These are phyloP conservation scores for Caenorhabditis tropicalis DNA, from an alignment of 1,140 invertebrate species.

Conservation along the genomic window DNA sequence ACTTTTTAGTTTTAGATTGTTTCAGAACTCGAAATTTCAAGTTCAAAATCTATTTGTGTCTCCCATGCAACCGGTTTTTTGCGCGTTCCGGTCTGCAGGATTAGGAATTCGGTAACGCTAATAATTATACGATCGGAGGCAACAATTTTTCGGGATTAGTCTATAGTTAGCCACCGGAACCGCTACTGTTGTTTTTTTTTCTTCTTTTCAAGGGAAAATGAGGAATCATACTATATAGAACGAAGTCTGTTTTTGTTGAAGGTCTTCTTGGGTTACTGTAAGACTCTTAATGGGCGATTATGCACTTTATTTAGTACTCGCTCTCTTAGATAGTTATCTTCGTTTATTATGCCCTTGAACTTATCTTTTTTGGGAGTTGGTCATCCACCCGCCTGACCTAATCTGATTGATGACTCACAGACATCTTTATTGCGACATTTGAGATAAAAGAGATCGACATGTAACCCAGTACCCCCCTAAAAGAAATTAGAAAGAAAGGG, in stretches of 20 bases:
- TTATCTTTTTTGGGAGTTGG: not conserved
- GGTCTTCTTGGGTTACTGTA: too few species aligned
- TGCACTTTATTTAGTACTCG: not conserved
- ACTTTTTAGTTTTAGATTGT: too few species aligned
- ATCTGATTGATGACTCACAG: constrained; percentile 40
- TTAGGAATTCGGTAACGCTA: not conserved
- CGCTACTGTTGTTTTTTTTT: not conserved
- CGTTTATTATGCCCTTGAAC: constrained; percentile 1
- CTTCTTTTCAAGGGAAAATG: not conserved
- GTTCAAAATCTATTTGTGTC: too few species aligned
- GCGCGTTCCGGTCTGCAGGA: not conserved
- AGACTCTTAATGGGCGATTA: too few species aligned
- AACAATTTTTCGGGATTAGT: constrained; percentile 28
- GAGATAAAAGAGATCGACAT: constrained; percentile 35
- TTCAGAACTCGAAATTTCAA: too few species aligned
- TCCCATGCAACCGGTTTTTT: not conserved
- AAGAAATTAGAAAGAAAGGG: constrained; percentile 12
- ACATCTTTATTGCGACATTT: constrained; percentile 44
- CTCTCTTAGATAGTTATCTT: not conserved
- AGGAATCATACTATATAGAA: not conserved
- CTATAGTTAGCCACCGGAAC: constrained; percentile 35
- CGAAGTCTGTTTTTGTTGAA: too few species aligned
- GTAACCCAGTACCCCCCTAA: constrained; percentile 33
- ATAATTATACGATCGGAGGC: constrained; percentile 23
- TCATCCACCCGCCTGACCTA: not conserved